Percentiles rank a stretch among this genome's conserved stretches.
These are phyloP conservation scores for Poeciliopsis turrubarensis DNA, from an alignment of 2,113 vertebrate species.

Conservation along the genomic window DNA sequence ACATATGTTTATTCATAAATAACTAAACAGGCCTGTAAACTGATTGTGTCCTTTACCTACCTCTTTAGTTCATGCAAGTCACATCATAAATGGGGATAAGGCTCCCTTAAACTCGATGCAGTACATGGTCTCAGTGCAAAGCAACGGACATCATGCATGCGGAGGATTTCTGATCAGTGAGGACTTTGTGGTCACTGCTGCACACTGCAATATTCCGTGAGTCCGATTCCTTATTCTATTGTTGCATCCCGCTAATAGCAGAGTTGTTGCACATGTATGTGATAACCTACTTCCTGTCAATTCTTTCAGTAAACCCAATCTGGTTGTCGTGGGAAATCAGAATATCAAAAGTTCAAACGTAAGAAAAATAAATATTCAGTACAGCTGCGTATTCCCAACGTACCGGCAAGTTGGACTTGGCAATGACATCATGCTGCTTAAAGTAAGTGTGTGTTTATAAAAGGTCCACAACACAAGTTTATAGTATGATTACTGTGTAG, in stretches of 20 bases:
- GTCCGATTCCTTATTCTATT: neutral
- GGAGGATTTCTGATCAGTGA: constrained; percentile 74
- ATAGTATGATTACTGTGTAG: too few species aligned
- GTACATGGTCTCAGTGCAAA: constrained; percentile 76
- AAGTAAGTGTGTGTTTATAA: constrained; percentile 45
- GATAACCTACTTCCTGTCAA: neutral
- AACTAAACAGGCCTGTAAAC: fast-evolving
- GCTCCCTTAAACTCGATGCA: constrained; percentile 65
- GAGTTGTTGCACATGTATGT: neutral
- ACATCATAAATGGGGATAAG: constrained; percentile 74
- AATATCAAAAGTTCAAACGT: neutral
- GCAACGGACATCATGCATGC: constrained; percentile 40
- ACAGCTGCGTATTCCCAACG: neutral
- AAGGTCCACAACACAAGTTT: too few species aligned
- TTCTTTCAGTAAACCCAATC: neutral
- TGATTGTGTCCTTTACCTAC: neutral
- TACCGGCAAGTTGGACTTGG: fast-evolving
- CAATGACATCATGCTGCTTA: constrained; percentile 73
- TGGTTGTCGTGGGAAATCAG: constrained; percentile 61
- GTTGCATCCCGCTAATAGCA: too few species aligned
- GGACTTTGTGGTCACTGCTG: constrained; percentile 75
- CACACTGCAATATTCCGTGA: constrained; percentile 49
- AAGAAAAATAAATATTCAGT: neutral
- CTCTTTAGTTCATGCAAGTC: constrained; percentile 23
- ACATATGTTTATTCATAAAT: neutral